Percentiles rank a stretch among this genome's conserved stretches.
Conservation (phyloP, 2,113 vertebrate genomes). For the Motacilla alba region DNA sequence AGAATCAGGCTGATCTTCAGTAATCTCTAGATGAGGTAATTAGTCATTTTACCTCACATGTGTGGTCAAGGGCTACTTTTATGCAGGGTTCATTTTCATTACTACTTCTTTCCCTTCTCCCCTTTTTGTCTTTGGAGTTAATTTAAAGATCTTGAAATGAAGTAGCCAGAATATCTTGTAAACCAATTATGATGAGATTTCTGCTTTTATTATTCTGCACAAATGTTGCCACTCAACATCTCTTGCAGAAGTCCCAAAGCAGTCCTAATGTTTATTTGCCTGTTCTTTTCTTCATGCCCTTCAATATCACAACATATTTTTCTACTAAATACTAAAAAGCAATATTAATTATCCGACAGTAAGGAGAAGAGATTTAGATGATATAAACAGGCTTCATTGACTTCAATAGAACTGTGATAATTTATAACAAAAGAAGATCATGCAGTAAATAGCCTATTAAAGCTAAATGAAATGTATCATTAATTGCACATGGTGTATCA, state of each 20-base stretch:
- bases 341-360: neutral
- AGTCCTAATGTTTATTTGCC: neutral
- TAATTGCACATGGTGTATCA: neutral
- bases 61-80: neutral
- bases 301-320: neutral
- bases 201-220: neutral
- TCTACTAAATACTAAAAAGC: constrained; percentile 9
- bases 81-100: neutral
- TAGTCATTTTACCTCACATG: neutral
- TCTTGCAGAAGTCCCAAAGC: neutral
- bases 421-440: constrained; percentile 6
- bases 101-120: neutral
- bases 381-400: neutral
- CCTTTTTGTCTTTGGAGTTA: neutral
- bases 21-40: constrained; percentile 9
- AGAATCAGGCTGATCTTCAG: constrained; percentile 21
- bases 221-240: neutral
- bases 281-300: neutral
- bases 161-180: neutral
- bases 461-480: constrained; percentile 9
- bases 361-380: neutral
- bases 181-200: neutral
- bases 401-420: neutral
- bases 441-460: constrained; percentile 34
- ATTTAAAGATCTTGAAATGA: neutral